Conservation (phyloP, 2,797 vertebrate genomes). For the Toxotes lorentzi region DNA sequence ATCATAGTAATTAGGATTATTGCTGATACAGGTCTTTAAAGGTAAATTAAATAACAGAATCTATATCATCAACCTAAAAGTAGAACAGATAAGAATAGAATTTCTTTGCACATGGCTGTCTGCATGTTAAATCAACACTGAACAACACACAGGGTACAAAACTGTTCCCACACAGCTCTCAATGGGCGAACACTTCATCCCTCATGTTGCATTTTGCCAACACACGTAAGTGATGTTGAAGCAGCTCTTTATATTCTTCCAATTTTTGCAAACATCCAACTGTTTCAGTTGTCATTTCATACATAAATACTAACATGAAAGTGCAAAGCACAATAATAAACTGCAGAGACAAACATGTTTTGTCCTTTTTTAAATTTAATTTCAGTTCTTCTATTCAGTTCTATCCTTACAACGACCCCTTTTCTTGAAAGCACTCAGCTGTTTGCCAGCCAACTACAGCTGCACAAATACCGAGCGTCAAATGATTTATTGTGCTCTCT, state of each 20-base stretch:
- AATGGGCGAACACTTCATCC: neutral
- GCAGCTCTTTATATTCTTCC: neutral
- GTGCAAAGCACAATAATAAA: slow-evolving; percentile 27
- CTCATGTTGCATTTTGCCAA: slow-evolving; percentile 4
- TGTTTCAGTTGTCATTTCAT: slow-evolving; percentile 13
- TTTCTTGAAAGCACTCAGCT: neutral
- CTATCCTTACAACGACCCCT: neutral
- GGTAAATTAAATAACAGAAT: neutral
- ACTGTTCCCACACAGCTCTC: neutral
- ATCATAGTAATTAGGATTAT: neutral
- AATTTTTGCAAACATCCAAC: slow-evolving; percentile 10
- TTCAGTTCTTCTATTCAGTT: neutral
- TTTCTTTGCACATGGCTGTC: neutral
- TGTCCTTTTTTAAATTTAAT: neutral
- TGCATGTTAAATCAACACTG: neutral
- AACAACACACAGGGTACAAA: neutral
- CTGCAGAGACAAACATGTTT: slow-evolving; percentile 3
- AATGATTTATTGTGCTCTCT: slow-evolving; percentile 27
- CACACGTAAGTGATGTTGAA: neutral
- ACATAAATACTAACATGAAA: slow-evolving; percentile 10
- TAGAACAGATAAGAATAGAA: too few relatives aligned
- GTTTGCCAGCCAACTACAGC: slow-evolving; percentile 39
- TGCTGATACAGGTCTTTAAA: neutral
- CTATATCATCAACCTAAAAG: too few relatives aligned
- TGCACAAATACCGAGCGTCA: slow-evolving; percentile 31